Conservation (phyloP, 2,113 vertebrate species). For the Barnardius zonarius region DNA sequence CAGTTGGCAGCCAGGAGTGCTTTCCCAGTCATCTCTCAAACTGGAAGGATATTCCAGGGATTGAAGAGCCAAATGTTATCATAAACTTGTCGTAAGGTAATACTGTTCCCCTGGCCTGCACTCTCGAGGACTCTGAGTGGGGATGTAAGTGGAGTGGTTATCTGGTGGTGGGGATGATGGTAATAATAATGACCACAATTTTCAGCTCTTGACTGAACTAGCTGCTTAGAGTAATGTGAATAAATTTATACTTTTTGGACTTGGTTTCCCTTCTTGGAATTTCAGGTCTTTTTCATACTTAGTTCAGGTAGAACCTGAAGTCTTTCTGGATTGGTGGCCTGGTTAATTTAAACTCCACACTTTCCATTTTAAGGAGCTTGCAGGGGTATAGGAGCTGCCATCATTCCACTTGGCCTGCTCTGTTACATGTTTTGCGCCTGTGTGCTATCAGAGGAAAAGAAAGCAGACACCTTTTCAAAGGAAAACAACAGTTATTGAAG, state of each 20-base stretch:
- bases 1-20: neutral
- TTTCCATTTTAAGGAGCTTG: neutral
- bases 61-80: neutral
- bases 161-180: neutral
- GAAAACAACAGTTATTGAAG: neutral
- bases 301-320: neutral
- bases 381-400: neutral
- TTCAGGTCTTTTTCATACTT: neutral
- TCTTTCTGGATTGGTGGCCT: neutral
- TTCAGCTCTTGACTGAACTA: neutral
- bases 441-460: neutral
- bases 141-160: neutral
- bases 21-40: conserved; percentile 22
- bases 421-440: neutral
- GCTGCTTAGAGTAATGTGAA: neutral
- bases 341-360: neutral
- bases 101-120: neutral
- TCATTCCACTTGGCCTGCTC: neutral
- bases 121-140: neutral
- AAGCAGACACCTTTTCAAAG: neutral
- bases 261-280: neutral
- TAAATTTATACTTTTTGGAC: neutral
- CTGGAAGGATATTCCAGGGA: neutral
- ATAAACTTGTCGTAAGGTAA: neutral
- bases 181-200: neutral